These are phyloP conservation scores for Deroplatys truncata DNA, from an alignment of 2,888 invertebrate species.

Conservation along the genomic window DNA sequence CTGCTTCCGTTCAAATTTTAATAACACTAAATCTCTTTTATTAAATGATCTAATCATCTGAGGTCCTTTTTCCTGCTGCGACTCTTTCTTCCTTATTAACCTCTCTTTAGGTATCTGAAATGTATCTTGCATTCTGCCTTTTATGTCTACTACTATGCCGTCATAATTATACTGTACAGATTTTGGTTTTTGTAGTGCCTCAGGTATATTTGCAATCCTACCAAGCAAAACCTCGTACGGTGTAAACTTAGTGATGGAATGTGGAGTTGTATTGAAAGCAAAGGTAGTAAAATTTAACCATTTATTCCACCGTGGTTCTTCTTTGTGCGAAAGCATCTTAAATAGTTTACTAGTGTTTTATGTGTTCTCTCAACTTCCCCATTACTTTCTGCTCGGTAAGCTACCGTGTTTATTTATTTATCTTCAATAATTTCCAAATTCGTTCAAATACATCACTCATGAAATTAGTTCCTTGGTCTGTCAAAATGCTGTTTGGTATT, in stretches of 20 bases:
- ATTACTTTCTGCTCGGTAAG: background rate
- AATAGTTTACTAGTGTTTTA: background rate
- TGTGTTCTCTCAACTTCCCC: background rate
- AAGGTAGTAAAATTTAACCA: background rate
- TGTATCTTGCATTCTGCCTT: background rate
- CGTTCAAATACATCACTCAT: conserved; percentile 36
- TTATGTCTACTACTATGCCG: background rate
- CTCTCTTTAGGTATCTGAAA: background rate
- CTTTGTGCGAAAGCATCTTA: background rate
- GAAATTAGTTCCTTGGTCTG: conserved; percentile 37
- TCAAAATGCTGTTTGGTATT: conserved; percentile 32
- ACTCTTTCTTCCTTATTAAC: background rate
- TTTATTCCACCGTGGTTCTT: background rate
- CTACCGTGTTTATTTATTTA: background rate
- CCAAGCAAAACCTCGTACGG: conserved; percentile 5
- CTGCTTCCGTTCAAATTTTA: background rate
- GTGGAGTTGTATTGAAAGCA: background rate
- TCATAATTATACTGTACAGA: background rate
- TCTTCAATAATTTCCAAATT: conserved; percentile 13
- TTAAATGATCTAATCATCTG: background rate
- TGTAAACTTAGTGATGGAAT: no score
- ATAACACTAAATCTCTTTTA: background rate
- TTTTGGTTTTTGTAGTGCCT: background rate
- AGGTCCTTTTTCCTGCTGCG: background rate
- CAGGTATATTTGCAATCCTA: background rate